phyloP scores from a whole-genome alignment of 2,797 vertebrate genomes.

The Cossypha caffra region DNA sequence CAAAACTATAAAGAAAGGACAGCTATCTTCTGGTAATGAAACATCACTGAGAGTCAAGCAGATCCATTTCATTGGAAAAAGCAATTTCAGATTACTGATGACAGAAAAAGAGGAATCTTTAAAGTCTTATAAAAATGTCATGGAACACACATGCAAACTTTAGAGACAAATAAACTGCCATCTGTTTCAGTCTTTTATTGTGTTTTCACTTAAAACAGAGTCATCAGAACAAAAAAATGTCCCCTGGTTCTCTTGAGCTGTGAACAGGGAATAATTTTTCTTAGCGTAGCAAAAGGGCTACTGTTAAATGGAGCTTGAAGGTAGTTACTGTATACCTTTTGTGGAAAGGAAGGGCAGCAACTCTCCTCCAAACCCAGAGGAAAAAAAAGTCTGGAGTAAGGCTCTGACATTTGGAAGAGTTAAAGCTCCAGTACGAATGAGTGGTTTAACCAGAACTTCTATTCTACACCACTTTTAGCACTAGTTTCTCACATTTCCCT shows the following conservation, averaged over 20 bases:
- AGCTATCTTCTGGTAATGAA: not conserved
- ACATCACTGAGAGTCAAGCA: not conserved
- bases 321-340: not conserved
- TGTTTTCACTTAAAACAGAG: not conserved
- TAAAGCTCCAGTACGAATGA: not conserved
- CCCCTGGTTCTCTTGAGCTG: not conserved
- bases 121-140: not conserved
- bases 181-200: not conserved
- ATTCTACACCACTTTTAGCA: not conserved
- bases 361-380: not conserved
- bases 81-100: not conserved
- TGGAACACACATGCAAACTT: not conserved
- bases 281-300: not conserved
- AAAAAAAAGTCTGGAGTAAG: not conserved
- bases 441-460: not conserved
- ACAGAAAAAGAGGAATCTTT: not conserved
- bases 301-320: not conserved
- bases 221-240: not conserved
- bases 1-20: not conserved
- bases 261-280: not conserved
- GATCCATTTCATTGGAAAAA: not conserved
- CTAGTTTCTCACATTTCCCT: not conserved
- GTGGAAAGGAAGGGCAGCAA: not conserved
- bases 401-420: not conserved
- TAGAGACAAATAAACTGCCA: not conserved